Percentiles rank a stretch among this genome's conserved stretches.
Evolutionary conservation across 2,797 vertebrate species (phyloP).

Genomic region (Acestrorhynchus altus): DNA sequence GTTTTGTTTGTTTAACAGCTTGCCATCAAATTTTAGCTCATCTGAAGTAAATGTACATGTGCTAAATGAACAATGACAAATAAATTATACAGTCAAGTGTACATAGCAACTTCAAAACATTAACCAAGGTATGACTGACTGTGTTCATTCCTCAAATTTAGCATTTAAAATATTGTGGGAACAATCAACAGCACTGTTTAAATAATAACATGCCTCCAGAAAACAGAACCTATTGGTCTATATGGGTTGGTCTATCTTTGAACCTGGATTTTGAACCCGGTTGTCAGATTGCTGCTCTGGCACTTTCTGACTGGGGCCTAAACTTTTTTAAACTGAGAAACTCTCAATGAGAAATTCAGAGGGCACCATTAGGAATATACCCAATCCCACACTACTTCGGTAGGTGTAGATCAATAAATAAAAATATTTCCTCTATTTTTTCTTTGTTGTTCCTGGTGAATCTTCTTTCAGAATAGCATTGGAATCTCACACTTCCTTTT

Average conservation of each 20-base stretch:
- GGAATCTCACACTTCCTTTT: too few relatives aligned
- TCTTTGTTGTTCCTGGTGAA: too few relatives aligned
- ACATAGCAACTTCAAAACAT: constrained; percentile 8
- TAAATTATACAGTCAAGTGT: background rate
- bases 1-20: too few relatives aligned
- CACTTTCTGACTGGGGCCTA: constrained; percentile 62
- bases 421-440: too few relatives aligned
- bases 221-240: constrained; percentile 62
- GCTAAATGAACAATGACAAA: background rate
- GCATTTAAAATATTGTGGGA: constrained; percentile 46
- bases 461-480: too few relatives aligned
- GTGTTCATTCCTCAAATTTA: constrained; percentile 5
- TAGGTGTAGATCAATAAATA: too few relatives aligned
- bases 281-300: constrained; percentile 63
- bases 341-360: too few relatives aligned
- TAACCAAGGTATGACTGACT: background rate
- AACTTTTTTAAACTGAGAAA: too few relatives aligned
- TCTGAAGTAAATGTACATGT: background rate
- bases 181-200: constrained; percentile 57
- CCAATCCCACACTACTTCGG: too few relatives aligned
- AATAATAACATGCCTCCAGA: constrained; percentile 52
- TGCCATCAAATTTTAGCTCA: background rate
- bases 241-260: too few relatives aligned
- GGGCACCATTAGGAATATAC: too few relatives aligned
- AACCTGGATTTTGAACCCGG: constrained; percentile 66